Evolutionary conservation across 2,113 vertebrate genomes (phyloP).

Genomic region (Halichoeres trimaculatus): DNA sequence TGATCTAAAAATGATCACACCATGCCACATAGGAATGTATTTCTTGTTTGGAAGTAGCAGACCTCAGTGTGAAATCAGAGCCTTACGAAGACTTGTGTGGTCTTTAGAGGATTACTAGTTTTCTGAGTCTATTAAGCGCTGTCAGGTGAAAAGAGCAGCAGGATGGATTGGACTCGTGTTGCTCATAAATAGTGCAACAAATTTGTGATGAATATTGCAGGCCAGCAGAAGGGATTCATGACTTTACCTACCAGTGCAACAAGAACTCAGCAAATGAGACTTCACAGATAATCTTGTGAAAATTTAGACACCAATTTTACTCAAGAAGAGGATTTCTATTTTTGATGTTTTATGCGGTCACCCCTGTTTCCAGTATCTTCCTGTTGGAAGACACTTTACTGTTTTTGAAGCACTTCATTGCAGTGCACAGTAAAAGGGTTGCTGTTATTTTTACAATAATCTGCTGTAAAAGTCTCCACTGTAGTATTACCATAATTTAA

Average conservation of each 20-base stretch:
- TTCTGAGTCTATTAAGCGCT: slow-evolving; percentile 69
- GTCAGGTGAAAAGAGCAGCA: slow-evolving; percentile 72
- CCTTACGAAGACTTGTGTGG: slow-evolving; percentile 8
- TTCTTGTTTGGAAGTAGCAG: neutral
- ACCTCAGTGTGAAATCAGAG: neutral
- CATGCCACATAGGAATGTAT: neutral
- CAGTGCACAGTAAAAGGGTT: neutral
- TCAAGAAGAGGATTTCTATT: too few species aligned
- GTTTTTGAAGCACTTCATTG: too few species aligned
- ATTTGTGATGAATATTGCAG: slow-evolving; percentile 77
- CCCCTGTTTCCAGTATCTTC: neutral
- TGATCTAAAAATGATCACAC: neutral
- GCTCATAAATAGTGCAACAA: slow-evolving; percentile 89
- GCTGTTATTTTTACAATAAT: too few species aligned
- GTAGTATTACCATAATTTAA: too few species aligned
- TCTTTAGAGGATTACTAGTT: slow-evolving; percentile 56
- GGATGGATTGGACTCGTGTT: slow-evolving; percentile 74
- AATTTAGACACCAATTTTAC: neutral
- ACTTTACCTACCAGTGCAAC: slow-evolving; percentile 14
- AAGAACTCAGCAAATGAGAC: slow-evolving; percentile 19
- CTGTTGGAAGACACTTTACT: neutral
- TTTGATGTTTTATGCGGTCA: too few species aligned
- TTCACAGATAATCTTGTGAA: slow-evolving; percentile 15
- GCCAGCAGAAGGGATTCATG: slow-evolving; percentile 29
- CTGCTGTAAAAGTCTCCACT: too few species aligned